phyloP scores from a whole-genome alignment of 2,797 vertebrate genomes.

The Huso huso region DNA sequence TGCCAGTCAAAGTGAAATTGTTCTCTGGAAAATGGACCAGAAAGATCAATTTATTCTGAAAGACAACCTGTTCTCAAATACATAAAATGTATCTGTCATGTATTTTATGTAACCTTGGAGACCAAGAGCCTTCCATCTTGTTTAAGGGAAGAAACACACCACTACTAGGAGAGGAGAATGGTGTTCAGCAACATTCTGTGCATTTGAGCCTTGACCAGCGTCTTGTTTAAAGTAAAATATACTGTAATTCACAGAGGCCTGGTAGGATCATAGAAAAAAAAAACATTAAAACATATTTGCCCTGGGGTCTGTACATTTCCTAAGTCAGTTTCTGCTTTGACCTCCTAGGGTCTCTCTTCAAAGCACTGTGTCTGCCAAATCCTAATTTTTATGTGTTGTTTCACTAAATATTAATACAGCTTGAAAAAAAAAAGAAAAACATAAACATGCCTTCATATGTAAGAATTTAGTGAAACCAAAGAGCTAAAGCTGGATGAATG shows the following conservation, averaged over 20 bases:
- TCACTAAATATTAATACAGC: conserved; percentile 2
- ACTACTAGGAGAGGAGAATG: too few relatives aligned
- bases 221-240: conserved; percentile 1
- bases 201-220: background rate
- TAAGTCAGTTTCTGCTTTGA: background rate
- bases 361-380: background rate
- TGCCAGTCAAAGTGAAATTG: too few relatives aligned
- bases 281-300: background rate
- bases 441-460: background rate
- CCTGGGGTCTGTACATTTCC: background rate
- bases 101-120: too few relatives aligned
- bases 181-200: too few relatives aligned
- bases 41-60: too few relatives aligned
- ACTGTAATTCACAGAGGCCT: conserved; percentile 8
- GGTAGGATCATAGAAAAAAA: background rate
- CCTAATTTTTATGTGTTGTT: conserved; percentile 4
- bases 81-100: too few relatives aligned
- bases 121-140: too few relatives aligned
- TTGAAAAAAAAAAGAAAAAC: background rate
- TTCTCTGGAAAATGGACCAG: too few relatives aligned
- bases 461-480: background rate
- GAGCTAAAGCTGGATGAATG: background rate
- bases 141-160: too few relatives aligned
- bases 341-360: conserved; percentile 4
- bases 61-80: too few relatives aligned